Evolutionary conservation across 2,113 vertebrate species (phyloP).

Genomic region (Baryphthengus martii): DNA sequence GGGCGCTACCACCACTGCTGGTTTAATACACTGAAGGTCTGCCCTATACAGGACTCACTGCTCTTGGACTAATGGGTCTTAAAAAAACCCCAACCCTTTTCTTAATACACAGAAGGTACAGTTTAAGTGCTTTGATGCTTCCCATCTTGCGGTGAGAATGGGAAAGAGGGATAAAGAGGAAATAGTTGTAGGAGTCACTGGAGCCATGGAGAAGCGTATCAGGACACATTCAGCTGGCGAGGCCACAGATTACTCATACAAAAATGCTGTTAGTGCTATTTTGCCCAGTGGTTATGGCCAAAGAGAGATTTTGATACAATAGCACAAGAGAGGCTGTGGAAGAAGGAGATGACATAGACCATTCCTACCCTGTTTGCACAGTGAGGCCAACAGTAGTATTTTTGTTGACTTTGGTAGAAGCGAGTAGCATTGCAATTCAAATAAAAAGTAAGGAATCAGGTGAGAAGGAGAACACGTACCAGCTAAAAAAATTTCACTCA

Average conservation of each 20-base stretch:
- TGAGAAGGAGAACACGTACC: not conserved
- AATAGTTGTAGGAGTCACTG: not conserved
- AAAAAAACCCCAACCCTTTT: not conserved
- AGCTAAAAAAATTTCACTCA: not conserved
- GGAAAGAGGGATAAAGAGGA: not conserved
- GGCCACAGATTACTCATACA: not conserved
- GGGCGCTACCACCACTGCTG: not conserved
- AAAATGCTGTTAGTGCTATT: not conserved
- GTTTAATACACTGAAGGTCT: no score
- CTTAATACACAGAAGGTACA: not conserved
- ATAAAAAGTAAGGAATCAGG: not conserved
- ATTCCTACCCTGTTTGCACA: not conserved
- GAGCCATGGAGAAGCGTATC: not conserved
- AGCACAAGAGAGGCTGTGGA: not conserved
- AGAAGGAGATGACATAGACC: not conserved
- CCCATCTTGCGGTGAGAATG: not conserved
- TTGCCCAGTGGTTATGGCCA: not conserved
- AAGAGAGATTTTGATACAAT: not conserved
- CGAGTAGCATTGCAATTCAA: not conserved
- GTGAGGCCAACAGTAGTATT: not conserved
- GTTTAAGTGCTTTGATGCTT: not conserved
- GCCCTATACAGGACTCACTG: not conserved
- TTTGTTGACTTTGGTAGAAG: not conserved
- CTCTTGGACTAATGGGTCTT: not conserved
- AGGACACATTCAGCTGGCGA: not conserved